Base-by-base conservation (phyloP, 2,113 vertebrate genomes). In the Antennarius striatus region DNA sequence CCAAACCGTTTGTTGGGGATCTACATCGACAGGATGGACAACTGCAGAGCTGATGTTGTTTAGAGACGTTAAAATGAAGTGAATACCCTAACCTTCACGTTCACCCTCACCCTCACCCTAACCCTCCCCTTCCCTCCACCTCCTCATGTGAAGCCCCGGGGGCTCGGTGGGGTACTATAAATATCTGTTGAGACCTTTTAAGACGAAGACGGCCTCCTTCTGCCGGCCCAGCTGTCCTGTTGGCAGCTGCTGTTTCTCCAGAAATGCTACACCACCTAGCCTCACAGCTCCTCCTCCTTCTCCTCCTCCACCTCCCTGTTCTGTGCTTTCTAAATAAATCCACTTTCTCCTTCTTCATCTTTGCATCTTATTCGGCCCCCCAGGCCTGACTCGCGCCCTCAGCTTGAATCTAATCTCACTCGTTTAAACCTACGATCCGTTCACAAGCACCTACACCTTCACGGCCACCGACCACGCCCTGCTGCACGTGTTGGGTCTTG, bases 141-240 rank as follows among this genome's bases (percentile, higher is more conserved):
- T 28, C 49, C 74, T 59, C 73, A 36, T 50, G 22, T 67, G 56
- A 71, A 69, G 68, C 64, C 61, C 46, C 11, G 67, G 63, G 45
- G 49, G 61, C 59, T 55, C 30, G 28, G 32, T 63, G 71, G 71
- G 69, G 72, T 42, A 77, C 85, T 92, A 93, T 86, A 90, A 92
- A 93, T 92, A 93, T 72, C 84, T 12, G 28, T 64, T 68, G 80
- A 72, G 86, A 77, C 84, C 87, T 86, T 93, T 91, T 89, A 92
- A 87, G 87, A 90, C 69, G 80, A 89, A 73, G 79, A 42, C 80
- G 17, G 2, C 39, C 66, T 66, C 70, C 75, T 65, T 48, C 9
- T 10, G 46, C 56, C 61, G 36, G 32, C 68, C 61, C 91, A 92
- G 89, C 91, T 92, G 91, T 88, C 85, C 22, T 46, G 52, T 17